phyloP scores from a whole-genome alignment of 2,888 invertebrate species.

The Mesorhabditis spiculigera region DNA sequence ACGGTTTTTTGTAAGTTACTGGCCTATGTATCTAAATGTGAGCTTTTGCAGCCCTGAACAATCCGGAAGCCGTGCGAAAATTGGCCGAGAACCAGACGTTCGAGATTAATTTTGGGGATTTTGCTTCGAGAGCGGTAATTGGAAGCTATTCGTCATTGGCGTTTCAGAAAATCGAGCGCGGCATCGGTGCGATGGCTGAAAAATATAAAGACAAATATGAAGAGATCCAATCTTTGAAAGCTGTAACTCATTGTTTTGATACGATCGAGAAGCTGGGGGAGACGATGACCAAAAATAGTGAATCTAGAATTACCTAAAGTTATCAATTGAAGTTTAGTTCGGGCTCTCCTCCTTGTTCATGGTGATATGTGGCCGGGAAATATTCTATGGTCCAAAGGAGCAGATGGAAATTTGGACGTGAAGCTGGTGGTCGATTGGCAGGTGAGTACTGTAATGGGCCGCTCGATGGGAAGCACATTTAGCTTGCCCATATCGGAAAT shows the following conservation, averaged over 20 bases:
- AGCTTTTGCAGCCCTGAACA: background rate
- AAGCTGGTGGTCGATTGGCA: background rate
- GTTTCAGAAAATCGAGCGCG: background rate
- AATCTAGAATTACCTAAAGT: no score
- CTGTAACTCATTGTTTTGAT: background rate
- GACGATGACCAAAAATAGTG: constrained; percentile 3
- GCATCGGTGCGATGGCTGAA: background rate
- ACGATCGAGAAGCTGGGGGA: background rate
- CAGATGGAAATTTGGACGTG: background rate
- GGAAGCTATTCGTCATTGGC: background rate
- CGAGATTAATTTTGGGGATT: constrained; percentile 1
- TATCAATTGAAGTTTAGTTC: background rate
- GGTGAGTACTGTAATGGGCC: background rate
- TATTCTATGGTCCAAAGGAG: background rate
- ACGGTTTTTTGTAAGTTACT: background rate
- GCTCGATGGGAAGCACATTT: background rate
- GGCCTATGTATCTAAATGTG: no score
- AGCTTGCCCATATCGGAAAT: background rate
- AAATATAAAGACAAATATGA: background rate
- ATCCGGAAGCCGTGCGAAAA: background rate
- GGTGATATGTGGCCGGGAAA: background rate
- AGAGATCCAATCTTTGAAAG: background rate
- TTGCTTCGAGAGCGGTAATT: background rate
- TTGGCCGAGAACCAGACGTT: background rate
- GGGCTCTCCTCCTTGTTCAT: background rate